Percentiles rank a stretch among this genome's conserved stretches.
Evolutionary conservation across 2,888 invertebrate species (phyloP).

Genomic region (Limenitis arthemis): DNA sequence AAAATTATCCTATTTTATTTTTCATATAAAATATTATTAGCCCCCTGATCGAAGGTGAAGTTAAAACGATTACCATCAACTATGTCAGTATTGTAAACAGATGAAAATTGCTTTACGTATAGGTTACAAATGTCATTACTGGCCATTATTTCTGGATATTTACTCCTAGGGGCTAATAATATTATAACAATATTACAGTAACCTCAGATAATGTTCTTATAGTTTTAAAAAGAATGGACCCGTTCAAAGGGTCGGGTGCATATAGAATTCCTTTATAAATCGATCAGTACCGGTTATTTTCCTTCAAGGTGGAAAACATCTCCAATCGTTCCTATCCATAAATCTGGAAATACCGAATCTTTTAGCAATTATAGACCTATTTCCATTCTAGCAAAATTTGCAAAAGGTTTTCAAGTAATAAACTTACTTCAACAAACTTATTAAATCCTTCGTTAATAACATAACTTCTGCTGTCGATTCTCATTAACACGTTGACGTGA

Average conservation of each 20-base stretch:
- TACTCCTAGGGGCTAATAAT: too few relatives aligned
- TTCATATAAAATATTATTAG: not conserved
- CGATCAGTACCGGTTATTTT: conserved; percentile 14
- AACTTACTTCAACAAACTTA: conserved; percentile 18
- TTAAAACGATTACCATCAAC: too few relatives aligned
- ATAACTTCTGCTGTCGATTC: conserved; percentile 8
- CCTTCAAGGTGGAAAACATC: conserved; percentile 19
- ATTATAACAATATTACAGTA: not conserved
- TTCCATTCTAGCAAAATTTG: conserved; percentile 13
- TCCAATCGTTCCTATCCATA: conserved; percentile 16
- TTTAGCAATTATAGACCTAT: conserved; percentile 22
- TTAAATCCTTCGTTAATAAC: not conserved
- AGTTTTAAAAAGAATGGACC: conserved; percentile 5
- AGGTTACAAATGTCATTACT: too few relatives aligned
- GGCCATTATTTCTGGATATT: too few relatives aligned
- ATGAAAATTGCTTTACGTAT: too few relatives aligned
- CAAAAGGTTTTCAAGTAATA: conserved; percentile 11
- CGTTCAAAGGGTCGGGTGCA: conserved; percentile 1
- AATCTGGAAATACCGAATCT: not conserved
- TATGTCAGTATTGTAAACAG: too few relatives aligned
- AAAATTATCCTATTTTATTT: too few relatives aligned
- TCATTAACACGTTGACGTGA: conserved; percentile 8
- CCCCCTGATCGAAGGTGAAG: too few relatives aligned
- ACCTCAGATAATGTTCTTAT: not conserved
- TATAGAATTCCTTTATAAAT: conserved; percentile 13